A percentile compares a stretch with the other conserved stretches of the same genome.
These are phyloP conservation scores for Oegoconia quadripuncta DNA, from an alignment of 2,888 invertebrate species.

Conservation along the genomic window DNA sequence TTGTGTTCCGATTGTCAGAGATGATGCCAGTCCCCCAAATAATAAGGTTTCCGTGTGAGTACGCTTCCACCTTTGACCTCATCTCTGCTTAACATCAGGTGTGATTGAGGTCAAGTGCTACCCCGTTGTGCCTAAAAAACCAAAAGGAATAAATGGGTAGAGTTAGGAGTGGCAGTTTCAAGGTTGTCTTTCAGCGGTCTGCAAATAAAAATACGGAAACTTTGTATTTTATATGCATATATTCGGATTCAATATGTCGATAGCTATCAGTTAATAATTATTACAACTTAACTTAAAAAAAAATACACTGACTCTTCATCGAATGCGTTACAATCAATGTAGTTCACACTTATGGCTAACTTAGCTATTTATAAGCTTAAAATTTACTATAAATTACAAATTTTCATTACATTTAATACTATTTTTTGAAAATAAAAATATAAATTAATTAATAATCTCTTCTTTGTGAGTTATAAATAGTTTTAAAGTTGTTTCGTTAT, in stretches of 20 bases:
- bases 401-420: conserved; percentile 65
- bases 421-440: conserved; percentile 41
- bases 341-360: conserved; percentile 53
- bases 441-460: conserved; percentile 63
- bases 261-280: conserved; percentile 73
- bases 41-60: no score
- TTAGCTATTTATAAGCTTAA: conserved; percentile 74
- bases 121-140: no score
- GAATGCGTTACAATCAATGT: conserved; percentile 46
- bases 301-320: conserved; percentile 70
- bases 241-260: conserved; percentile 77
- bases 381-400: conserved; percentile 72
- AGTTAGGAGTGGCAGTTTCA: no score
- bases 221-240: conserved; percentile 74
- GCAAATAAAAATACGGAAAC: conserved; percentile 45
- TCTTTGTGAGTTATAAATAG: conserved; percentile 21
- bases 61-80: no score
- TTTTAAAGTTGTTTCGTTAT: conserved; percentile 7
- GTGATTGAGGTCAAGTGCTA: no score
- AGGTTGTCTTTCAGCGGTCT: no score
- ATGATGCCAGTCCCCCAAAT: no score
- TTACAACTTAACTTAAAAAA: conserved; percentile 73
- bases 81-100: no score
- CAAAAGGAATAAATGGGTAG: no score
- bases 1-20: no score